A percentile compares a stretch with the other conserved stretches of the same genome.
These are phyloP conservation scores for Penelope pileata DNA, from an alignment of 2,113 vertebrate species.

Conservation along the genomic window DNA sequence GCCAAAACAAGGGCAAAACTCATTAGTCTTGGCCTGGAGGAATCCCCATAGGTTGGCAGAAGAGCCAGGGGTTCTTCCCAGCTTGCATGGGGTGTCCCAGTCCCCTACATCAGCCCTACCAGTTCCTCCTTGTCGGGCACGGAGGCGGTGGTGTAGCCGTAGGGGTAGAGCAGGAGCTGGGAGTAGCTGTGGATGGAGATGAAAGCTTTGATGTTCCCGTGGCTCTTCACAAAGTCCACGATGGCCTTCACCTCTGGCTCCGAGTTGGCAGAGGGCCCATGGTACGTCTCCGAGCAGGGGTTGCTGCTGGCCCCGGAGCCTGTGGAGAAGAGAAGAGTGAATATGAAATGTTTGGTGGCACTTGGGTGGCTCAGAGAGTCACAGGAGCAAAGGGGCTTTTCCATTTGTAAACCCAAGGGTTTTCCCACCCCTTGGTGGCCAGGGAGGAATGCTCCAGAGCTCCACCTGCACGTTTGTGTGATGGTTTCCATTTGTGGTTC, in stretches of 20 bases:
- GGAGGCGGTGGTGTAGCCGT: slow-evolving; percentile 80
- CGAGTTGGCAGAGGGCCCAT: slow-evolving; percentile 82
- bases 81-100: rapidly evolving
- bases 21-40: too few relatives aligned
- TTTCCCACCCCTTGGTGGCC: not conserved
- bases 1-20: not conserved
- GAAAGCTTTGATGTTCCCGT: slow-evolving; percentile 90
- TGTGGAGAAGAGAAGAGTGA: slow-evolving; percentile 14
- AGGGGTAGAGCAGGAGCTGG: slow-evolving; percentile 93
- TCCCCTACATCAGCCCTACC: slow-evolving; percentile 63
- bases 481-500: not conserved
- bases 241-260: slow-evolving; percentile 92
- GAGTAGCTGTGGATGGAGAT: slow-evolving; percentile 95
- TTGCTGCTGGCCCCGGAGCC: slow-evolving; percentile 82
- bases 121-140: slow-evolving; percentile 78
- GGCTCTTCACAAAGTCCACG: slow-evolving; percentile 88
- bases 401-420: not conserved
- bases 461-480: not conserved
- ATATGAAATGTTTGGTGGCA: not conserved
- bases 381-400: not conserved
- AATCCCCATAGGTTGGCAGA: not conserved
- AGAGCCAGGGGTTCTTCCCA: not conserved
- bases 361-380: not conserved
- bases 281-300: slow-evolving; percentile 87
- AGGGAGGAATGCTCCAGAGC: rapidly evolving